Conservation (phyloP, 2,113 vertebrate genomes). For the Pseudopodoces humilis region DNA sequence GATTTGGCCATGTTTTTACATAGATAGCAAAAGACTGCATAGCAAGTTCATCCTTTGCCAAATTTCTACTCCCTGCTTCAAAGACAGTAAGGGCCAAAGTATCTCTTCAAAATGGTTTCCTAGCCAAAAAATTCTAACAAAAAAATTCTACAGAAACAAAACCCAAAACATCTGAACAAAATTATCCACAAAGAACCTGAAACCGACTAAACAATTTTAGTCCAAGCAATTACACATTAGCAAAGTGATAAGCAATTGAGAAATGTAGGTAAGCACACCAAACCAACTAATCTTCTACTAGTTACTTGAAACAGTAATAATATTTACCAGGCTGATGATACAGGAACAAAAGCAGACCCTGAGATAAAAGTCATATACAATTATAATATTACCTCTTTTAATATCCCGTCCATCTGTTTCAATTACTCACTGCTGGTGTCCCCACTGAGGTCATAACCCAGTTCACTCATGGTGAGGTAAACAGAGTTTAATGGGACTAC, state of each 20-base stretch:
- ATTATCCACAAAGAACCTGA: not conserved
- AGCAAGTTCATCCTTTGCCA: not conserved
- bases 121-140: not conserved
- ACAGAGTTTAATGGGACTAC: not conserved
- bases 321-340: not conserved
- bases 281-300: not conserved
- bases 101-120: not conserved
- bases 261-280: not conserved
- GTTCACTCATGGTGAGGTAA: constrained; percentile 31
- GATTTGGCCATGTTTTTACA: not conserved
- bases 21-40: not conserved
- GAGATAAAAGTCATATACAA: not conserved
- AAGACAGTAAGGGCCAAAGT: not conserved
- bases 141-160: no score
- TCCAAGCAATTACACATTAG: not conserved
- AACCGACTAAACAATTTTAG: not conserved
- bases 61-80: not conserved
- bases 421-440: constrained; percentile 8
- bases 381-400: not conserved
- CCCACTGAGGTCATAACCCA: not conserved
- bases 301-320: not conserved
- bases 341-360: not conserved
- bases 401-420: not conserved
- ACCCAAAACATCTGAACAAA: not conserved
- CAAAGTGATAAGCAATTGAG: not conserved